These are phyloP conservation scores for Eueides isabella DNA, from an alignment of 1,140 invertebrate genomes.

Conservation along the genomic window DNA sequence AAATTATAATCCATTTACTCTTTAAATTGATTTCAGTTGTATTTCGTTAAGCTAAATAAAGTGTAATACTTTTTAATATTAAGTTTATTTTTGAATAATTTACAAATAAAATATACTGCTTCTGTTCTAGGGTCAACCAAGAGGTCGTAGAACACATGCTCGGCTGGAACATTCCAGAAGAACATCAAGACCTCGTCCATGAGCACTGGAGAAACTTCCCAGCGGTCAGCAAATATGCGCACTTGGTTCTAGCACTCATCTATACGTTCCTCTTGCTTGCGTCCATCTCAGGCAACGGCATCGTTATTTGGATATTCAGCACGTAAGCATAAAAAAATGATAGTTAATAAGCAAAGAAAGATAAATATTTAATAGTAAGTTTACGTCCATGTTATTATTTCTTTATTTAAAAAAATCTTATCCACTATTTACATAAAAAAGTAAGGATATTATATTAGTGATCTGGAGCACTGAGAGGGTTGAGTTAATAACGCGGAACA, in stretches of 20 bases:
- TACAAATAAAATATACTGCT: not conserved
- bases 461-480: slow-evolving; percentile 15
- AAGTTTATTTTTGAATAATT: not conserved
- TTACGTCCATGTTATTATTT: not conserved
- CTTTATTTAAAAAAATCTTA: not conserved
- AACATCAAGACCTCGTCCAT: slow-evolving; percentile 86
- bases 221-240: slow-evolving; percentile 87
- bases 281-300: slow-evolving; percentile 89
- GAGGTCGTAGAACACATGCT: slow-evolving; percentile 78
- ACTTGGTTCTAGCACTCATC: slow-evolving; percentile 88
- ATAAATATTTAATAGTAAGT: not conserved
- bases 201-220: slow-evolving; percentile 88
- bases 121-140: slow-evolving; percentile 60
- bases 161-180: slow-evolving; percentile 88
- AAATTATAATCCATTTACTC: slow-evolving; percentile 4
- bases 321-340: slow-evolving; percentile 83
- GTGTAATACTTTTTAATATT: too few species aligned
- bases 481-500: slow-evolving; percentile 55
- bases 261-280: slow-evolving; percentile 87
- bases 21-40: slow-evolving; percentile 6
- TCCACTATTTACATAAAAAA: not conserved
- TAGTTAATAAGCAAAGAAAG: not conserved
- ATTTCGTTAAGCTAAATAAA: not conserved
- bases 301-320: slow-evolving; percentile 92
- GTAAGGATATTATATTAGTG: slow-evolving; percentile 11